Evolutionary conservation across 2,797 vertebrate species (phyloP), one percentile per base, ranked within the genome.

Genomic region (Periparus ater): DNA sequence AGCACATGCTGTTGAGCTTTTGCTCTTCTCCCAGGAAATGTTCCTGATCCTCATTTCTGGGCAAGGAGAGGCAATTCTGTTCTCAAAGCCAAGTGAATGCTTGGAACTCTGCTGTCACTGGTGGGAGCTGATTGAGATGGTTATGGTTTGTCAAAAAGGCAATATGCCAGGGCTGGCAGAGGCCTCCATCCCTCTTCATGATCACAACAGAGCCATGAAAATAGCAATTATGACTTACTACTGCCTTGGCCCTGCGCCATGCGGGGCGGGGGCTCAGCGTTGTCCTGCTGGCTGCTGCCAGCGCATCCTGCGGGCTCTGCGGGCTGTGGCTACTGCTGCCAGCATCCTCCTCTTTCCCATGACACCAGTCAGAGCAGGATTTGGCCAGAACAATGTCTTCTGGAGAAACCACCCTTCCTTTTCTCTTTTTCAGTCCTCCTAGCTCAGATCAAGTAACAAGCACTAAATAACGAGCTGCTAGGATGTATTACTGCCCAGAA

Each of bases 101-200:
- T 77, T 50, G 13, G 85, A 84, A 51, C 55, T 73, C 38, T 25
- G 55, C 79, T 36, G 51, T 88, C 84, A 16, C 81, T 88, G 3
- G 40, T 19, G 58, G 72, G 75, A 92, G 62, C 87, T 70, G 85
- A 90, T 22, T 8, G 85, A 58, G 70, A 92, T 78, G 68, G 75
- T 50, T 78, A 53, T 15, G 70, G 62, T 75, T 92, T 92, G 91
- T 88, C 78, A 85, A 40, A 80, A 1, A 30, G 84, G 85, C 44
- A 22, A 85, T 71, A 40, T 62, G 73, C 92, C 85, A 91, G 85
- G 42, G 72, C 85, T 96, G 93, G 89, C 89, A 89, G 70, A 60
- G 44, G 54, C 40, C 73, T 78, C 85, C 57, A 17, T 62, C 79
- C 66, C 73, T 73, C 73, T 13, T 65, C 23, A 40, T 0, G 8